These are phyloP conservation scores for Sicus ferrugineus DNA, from an alignment of 2,888 invertebrate genomes.

Conservation along the genomic window DNA sequence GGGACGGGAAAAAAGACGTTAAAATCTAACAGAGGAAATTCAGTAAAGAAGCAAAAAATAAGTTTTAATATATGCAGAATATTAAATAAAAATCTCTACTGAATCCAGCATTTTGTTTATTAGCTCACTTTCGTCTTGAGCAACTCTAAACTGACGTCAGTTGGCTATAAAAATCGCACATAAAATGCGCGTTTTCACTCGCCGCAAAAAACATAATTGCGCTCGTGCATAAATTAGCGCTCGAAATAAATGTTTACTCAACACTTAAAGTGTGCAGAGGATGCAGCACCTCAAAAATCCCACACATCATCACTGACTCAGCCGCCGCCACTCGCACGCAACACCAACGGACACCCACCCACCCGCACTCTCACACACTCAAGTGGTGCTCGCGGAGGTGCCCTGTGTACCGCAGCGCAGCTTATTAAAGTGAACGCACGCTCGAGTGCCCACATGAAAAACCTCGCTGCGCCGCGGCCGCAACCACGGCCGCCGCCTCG, in stretches of 20 bases:
- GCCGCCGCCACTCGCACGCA: no score
- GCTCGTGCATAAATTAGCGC: conserved; percentile 17
- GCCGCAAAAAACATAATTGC: conserved; percentile 10
- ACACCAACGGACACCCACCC: no score
- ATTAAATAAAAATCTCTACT: background rate
- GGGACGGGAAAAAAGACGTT: no score
- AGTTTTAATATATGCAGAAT: background rate
- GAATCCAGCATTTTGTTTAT: background rate
- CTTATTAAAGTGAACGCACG: conserved; percentile 28
- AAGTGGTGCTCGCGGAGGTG: background rate
- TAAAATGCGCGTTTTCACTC: conserved; percentile 10
- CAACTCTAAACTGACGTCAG: no score
- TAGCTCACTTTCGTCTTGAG: no score
- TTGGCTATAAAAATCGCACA: background rate
- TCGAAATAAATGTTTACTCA: conserved; percentile 19
- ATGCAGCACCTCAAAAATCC: conserved; percentile 29
- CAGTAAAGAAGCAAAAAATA: background rate
- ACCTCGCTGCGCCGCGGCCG: background rate
- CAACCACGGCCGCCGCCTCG: background rate
- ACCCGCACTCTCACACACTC: background rate
- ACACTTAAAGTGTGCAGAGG: conserved; percentile 17
- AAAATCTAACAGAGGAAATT: no score
- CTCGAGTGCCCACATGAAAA: conserved; percentile 30
- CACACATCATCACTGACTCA: conserved; percentile 17
- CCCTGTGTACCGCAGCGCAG: background rate